Conservation (phyloP, 1,140 invertebrate species). For the Maniola jurtina region DNA sequence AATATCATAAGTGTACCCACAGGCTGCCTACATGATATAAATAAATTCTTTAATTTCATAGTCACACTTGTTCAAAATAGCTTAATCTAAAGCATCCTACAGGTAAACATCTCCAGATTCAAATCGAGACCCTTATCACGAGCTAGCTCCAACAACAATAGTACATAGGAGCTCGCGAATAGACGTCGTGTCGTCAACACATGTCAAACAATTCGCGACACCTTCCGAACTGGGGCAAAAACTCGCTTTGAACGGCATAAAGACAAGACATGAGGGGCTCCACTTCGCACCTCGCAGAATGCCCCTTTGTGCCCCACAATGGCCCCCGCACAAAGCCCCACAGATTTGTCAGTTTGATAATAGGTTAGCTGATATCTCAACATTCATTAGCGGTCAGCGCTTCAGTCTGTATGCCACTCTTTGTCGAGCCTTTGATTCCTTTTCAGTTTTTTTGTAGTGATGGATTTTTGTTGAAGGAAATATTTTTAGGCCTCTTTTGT, state of each 20-base stretch:
- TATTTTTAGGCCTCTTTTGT: constrained; percentile 5
- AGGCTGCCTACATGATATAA: no score
- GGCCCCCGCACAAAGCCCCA: constrained; percentile 18
- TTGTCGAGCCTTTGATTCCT: background rate
- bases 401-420: constrained; percentile 15
- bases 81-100: no score
- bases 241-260: constrained; percentile 27
- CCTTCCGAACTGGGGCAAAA: constrained; percentile 30
- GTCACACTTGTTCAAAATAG: no score
- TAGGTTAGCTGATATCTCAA: constrained; percentile 33
- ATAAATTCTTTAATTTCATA: no score
- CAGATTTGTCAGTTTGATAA: constrained; percentile 36
- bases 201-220: constrained; percentile 22
- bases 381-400: constrained; percentile 23
- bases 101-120: no score
- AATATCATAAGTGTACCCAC: no score
- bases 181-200: constrained; percentile 18
- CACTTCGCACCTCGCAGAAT: constrained; percentile 30
- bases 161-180: background rate
- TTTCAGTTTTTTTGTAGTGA: constrained; percentile 6
- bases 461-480: constrained; percentile 13
- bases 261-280: constrained; percentile 29
- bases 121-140: background rate
- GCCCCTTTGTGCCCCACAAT: constrained; percentile 29
- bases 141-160: background rate